Evolutionary conservation across 2,888 invertebrate species (phyloP).

Genomic region (Cantharis nigra): DNA sequence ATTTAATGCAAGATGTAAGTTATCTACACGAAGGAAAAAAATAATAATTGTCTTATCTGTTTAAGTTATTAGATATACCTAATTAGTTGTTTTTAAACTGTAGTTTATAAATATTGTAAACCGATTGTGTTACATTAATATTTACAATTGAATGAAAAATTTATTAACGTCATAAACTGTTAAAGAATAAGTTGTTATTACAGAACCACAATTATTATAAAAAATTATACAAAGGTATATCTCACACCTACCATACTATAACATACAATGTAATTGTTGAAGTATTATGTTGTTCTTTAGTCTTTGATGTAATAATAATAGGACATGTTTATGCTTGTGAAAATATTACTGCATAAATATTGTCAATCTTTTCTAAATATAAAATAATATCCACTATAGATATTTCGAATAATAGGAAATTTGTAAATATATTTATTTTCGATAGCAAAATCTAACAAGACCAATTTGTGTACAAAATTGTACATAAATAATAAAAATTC

Average conservation of each 20-base stretch:
- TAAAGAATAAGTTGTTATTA: constrained; percentile 15
- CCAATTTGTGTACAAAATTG: background rate
- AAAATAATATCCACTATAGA: background rate
- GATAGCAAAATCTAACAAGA: background rate
- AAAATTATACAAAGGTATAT: constrained; percentile 7
- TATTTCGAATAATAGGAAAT: background rate
- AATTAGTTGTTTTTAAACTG: background rate
- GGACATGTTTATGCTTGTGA: background rate
- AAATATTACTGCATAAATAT: background rate
- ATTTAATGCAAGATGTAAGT: background rate
- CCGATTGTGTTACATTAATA: background rate
- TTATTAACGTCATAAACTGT: constrained; percentile 11
- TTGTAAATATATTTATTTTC: background rate
- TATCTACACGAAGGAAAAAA: background rate
- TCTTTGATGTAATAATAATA: background rate
- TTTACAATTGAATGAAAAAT: constrained; percentile 2
- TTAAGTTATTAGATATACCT: background rate
- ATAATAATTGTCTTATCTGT: background rate
- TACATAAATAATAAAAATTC: background rate
- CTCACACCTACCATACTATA: constrained; percentile 7
- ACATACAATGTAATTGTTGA: constrained; percentile 14
- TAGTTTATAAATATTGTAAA: background rate
- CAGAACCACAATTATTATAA: constrained; percentile 4
- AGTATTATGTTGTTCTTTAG: constrained; percentile 1
- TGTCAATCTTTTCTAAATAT: background rate